Base-by-base conservation (phyloP, 1,140 invertebrate species). In the Rhynchophorus ferrugineus region DNA sequence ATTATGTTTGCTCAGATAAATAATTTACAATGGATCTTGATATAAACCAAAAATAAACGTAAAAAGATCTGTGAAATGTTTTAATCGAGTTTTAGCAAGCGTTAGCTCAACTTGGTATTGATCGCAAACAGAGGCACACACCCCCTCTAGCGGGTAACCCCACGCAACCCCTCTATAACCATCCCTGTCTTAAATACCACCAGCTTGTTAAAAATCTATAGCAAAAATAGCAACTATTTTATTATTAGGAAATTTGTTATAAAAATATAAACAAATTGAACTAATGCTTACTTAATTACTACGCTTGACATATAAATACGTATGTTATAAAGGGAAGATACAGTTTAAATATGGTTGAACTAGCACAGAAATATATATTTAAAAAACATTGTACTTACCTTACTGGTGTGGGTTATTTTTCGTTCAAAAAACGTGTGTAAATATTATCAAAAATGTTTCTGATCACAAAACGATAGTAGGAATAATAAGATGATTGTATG, bases 401-500 rank as follows among this genome's bases (percentile, higher is more conserved):
- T 54, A 48, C 16, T 52, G 20, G 19, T 34, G 45, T 44, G 19
- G 18, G 17, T 14, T 14, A 18, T 8, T 18, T 43, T 51, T 51
- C 35, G 35, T 51, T 51, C 42, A 51, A 53, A 53, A 53, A 53
- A 29, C 43, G 33, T 54, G 29, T 44, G 52, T 54, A 54, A 54
- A 54, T 48, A 44, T 49, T 54, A 54, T 54, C 44, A 54, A 54
- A 54, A 54, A 43, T 38, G 44, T 47, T 57, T 46, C 44, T 47
- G 51, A 59, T 59, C 57, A 54, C 49, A 54, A 61, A 59, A 49
- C 37, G 46, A 56, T 35, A 52, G 37, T 47, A 54, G 49, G 45
- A 50, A 47, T 45, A 56, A 57, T 51, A 52, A 57, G 56, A 54
- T 54, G 58, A 56, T 56, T 60, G 54, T 49, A 59, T 62, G 57